Evolutionary conservation across 2,888 invertebrate species (phyloP).

Genomic region (Latrodectus elegans): DNA sequence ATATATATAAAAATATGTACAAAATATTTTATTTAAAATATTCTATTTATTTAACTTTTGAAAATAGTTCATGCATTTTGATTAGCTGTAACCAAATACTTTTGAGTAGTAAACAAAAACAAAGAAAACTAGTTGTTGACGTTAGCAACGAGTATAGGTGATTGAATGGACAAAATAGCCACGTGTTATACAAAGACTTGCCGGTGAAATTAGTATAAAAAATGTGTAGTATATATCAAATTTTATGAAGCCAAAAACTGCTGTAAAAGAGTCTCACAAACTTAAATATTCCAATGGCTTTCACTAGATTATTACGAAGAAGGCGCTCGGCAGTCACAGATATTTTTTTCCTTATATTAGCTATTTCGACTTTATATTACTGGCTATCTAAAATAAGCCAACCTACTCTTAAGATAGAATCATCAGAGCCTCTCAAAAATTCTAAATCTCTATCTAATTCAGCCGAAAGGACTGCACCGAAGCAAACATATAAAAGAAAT

Average conservation of each 20-base stretch:
- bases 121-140: slow-evolving; percentile 47
- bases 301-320: slow-evolving; percentile 38
- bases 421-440: not conserved
- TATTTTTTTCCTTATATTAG: not conserved
- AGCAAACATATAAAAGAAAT: not conserved
- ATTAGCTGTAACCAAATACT: not conserved
- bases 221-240: not conserved
- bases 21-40: not conserved
- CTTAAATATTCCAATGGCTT: slow-evolving; percentile 36
- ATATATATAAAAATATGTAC: not conserved
- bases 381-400: slow-evolving; percentile 48
- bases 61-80: not conserved
- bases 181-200: slow-evolving; percentile 41
- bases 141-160: slow-evolving; percentile 44
- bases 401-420: not conserved
- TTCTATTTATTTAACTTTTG: not conserved
- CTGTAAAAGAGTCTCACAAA: not conserved
- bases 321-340: slow-evolving; percentile 13
- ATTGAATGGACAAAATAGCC: slow-evolving; percentile 17
- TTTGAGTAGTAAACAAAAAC: not conserved
- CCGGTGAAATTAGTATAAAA: slow-evolving; percentile 16
- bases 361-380: not conserved
- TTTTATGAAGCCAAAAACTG: slow-evolving; percentile 14
- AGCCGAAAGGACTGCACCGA: not conserved
- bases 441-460: not conserved